Percentiles rank a stretch among this genome's conserved stretches.
Evolutionary conservation across 2,888 invertebrate species (phyloP).

Genomic region (Danaus chrysippus): DNA sequence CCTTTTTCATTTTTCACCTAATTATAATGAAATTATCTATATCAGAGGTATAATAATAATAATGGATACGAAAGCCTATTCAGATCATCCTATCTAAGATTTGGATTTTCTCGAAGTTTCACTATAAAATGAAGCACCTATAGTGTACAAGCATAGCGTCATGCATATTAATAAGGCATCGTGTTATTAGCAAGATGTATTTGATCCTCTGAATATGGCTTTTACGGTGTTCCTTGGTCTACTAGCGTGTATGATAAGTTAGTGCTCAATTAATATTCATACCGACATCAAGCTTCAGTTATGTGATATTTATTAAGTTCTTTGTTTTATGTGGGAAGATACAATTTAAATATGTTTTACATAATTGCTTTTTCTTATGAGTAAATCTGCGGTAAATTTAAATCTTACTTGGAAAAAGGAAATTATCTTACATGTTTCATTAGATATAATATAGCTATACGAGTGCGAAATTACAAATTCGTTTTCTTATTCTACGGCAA

Average conservation of each 20-base stretch:
- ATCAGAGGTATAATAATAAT: conserved; percentile 16
- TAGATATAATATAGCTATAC: too few species aligned
- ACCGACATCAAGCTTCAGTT: conserved; percentile 27
- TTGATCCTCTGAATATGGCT: conserved; percentile 41
- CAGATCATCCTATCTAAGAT: conserved; percentile 58
- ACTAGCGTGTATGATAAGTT: conserved; percentile 40
- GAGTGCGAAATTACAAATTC: too few species aligned
- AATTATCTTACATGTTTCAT: too few species aligned
- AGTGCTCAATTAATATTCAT: conserved; percentile 42
- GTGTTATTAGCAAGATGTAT: conserved; percentile 53
- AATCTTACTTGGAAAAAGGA: too few species aligned
- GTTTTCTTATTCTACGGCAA: too few species aligned
- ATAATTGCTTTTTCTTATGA: too few species aligned
- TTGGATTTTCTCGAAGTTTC: conserved; percentile 69
- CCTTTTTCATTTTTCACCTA: neutral
- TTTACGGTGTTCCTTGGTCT: conserved; percentile 42
- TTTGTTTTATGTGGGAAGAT: conserved; percentile 8
- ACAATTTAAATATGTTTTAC: neutral
- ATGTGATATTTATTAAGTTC: conserved; percentile 30
- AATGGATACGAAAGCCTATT: conserved; percentile 11
- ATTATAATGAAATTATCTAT: conserved; percentile 29
- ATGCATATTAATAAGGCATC: conserved; percentile 69
- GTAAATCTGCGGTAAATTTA: too few species aligned
- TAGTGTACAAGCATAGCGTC: conserved; percentile 61
- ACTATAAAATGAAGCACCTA: conserved; percentile 57